Evolutionary conservation across 2,113 vertebrate species (phyloP).

Genomic region (Vidua chalybeata): DNA sequence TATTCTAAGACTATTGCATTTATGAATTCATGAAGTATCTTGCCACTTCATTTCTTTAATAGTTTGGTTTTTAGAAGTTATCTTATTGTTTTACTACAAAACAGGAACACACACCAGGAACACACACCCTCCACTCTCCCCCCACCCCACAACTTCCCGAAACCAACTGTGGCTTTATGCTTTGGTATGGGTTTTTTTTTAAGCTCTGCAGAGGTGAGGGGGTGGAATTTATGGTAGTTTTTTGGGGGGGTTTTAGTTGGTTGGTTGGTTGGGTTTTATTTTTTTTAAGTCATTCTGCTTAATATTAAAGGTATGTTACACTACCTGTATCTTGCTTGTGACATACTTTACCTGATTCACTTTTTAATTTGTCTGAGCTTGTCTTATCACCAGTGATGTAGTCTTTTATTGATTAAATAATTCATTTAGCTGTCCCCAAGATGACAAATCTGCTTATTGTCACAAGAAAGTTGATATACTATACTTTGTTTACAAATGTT

Average conservation of each 20-base stretch:
- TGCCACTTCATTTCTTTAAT: background rate
- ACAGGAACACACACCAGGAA: background rate
- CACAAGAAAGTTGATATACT: conserved; percentile 62
- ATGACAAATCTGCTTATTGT: conserved; percentile 64
- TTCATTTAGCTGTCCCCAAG: conserved; percentile 63
- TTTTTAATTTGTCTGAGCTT: conserved; percentile 65
- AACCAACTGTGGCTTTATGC: background rate
- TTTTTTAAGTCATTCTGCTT: background rate
- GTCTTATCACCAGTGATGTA: conserved; percentile 52
- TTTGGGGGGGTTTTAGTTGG: background rate
- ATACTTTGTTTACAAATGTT: conserved; percentile 56
- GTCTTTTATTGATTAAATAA: conserved; percentile 70
- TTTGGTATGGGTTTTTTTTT: background rate
- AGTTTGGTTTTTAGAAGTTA: background rate
- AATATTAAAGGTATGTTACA: conserved; percentile 11
- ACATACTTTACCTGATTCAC: conserved; percentile 16
- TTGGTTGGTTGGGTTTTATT: background rate
- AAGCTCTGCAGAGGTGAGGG: background rate
- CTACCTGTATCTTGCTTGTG: background rate
- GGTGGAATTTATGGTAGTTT: background rate
- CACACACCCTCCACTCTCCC: accelerated
- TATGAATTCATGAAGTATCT: background rate
- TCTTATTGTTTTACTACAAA: background rate
- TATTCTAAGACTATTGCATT: background rate
- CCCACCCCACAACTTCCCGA: accelerated